phyloP scores from a whole-genome alignment of 92 coral and sea anemone genomes.

The Actinostola sp. region DNA sequence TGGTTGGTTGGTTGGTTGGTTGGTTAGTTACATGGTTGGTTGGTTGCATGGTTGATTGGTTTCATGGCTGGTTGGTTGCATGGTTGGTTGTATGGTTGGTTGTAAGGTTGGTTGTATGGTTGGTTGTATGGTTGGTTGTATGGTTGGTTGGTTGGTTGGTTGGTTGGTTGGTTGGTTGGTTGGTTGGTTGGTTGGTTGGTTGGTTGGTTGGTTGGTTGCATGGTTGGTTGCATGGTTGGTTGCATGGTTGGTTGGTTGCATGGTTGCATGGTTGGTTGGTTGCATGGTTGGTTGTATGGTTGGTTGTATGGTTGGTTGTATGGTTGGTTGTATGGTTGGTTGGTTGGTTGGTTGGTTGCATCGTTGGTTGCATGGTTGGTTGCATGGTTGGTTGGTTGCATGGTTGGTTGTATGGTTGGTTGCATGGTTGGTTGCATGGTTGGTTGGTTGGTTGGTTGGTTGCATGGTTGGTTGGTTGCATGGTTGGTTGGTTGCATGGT shows the following conservation, averaged over 20 bases:
- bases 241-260: background rate
- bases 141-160: background rate
- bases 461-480: background rate
- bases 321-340: too few species aligned
- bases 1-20: slow-evolving; percentile 6
- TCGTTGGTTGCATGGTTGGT: background rate
- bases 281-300: too few species aligned
- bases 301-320: too few species aligned
- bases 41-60: background rate
- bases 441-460: slow-evolving; percentile 9
- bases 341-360: background rate
- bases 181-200: background rate
- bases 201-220: background rate
- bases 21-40: too few species aligned
- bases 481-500: too few species aligned
- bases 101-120: too few species aligned
- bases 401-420: too few species aligned
- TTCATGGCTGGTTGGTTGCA: background rate
- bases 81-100: too few species aligned
- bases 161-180: slow-evolving; percentile 2
- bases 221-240: too few species aligned
- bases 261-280: background rate
- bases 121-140: too few species aligned
- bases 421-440: background rate
- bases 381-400: background rate